Percentiles rank a stretch among this genome's conserved stretches.
Conservation (phyloP, 1,140 invertebrate species). For the Brachionus rubens region DNA sequence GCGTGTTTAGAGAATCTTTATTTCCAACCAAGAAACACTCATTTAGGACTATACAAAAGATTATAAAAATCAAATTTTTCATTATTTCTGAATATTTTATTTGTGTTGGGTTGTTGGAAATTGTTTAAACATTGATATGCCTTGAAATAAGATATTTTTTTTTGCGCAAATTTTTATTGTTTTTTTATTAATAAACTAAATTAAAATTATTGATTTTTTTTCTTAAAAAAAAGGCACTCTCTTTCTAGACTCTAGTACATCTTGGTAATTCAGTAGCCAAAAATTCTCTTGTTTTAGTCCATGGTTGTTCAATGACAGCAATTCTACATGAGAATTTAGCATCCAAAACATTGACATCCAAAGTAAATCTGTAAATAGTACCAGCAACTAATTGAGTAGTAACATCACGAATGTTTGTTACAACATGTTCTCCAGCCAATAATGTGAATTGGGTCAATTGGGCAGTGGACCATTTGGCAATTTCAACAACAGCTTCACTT, state of each 20-base stretch:
- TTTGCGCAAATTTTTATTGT: no score
- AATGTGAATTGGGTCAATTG: neutral
- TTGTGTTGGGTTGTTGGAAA: no score
- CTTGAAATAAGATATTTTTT: no score
- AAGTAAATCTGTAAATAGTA: conserved; percentile 14
- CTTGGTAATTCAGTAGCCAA: conserved; percentile 4
- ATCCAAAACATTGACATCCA: conserved; percentile 1
- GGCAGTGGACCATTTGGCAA: conserved; percentile 1
- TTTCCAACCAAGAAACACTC: no score
- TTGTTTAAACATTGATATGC: no score
- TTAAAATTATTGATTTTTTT: no score
- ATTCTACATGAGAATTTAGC: conserved; percentile 4
- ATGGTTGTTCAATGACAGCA: conserved; percentile 19
- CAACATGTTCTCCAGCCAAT: neutral
- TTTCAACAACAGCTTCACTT: neutral
- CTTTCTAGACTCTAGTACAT: neutral
- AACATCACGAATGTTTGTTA: conserved; percentile 7
- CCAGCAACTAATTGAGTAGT: conserved; percentile 35
- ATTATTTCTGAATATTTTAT: no score
- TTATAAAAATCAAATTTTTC: no score
- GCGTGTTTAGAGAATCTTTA: no score
- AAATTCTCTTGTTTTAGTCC: neutral
- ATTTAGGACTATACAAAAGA: no score
- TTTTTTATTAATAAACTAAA: no score
- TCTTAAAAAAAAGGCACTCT: no score